Conservation (phyloP, 2,797 vertebrate genomes). For the Cygnus olor region DNA sequence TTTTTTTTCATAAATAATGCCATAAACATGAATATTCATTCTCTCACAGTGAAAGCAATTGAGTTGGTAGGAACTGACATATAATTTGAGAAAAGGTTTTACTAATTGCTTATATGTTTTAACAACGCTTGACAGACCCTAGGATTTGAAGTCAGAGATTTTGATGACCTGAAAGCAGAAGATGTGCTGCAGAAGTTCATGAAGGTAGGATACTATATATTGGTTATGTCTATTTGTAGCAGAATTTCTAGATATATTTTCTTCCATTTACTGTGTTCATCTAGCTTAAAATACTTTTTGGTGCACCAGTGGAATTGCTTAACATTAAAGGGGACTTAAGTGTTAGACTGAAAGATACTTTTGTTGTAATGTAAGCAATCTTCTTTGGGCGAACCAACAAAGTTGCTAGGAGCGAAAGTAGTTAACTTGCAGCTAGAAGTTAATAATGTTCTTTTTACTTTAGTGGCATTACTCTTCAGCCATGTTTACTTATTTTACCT, state of each 20-base stretch:
- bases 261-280: not conserved
- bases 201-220: slow-evolving; percentile 78
- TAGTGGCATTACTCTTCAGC: not conserved
- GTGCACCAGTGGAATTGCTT: not conserved
- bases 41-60: not conserved
- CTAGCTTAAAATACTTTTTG: not conserved
- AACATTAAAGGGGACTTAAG: not conserved
- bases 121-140: slow-evolving; percentile 73
- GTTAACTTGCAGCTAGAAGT: not conserved
- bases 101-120: slow-evolving; percentile 20
- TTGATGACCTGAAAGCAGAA: slow-evolving; percentile 79
- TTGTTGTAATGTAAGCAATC: not conserved
- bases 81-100: not conserved
- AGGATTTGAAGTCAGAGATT: slow-evolving; percentile 88
- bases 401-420: not conserved
- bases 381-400: not conserved
- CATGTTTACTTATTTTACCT: not conserved
- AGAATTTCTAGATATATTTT: not conserved
- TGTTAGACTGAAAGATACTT: not conserved
- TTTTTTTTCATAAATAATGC: not conserved
- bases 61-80: not conserved
- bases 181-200: slow-evolving; percentile 79
- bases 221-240: not conserved
- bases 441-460: not conserved
- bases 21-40: not conserved